Conservation (phyloP, 2,797 vertebrate species). For the Chromis chromis region DNA sequence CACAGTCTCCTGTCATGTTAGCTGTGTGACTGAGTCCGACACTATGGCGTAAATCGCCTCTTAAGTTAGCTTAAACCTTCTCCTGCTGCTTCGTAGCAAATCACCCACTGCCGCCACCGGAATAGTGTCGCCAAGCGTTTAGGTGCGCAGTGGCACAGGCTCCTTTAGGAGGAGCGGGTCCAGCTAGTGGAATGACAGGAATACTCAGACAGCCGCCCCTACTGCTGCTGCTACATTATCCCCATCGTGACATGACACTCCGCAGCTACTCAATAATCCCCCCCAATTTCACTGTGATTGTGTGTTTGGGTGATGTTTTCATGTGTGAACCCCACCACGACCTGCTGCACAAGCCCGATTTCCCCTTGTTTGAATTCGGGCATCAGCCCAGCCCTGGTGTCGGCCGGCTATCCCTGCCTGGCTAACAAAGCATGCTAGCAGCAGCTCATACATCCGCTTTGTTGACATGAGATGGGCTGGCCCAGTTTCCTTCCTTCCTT, state of each 20-base stretch:
- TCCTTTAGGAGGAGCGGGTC: conserved; percentile 28
- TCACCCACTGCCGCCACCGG: not conserved
- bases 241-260: conserved; percentile 56
- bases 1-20: conserved; percentile 65
- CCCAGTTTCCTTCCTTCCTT: conserved; percentile 68
- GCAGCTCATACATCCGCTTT: conserved; percentile 78
- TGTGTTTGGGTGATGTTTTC: not conserved
- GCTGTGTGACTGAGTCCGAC: conserved; percentile 26
- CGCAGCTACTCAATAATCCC: not conserved
- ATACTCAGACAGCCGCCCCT: conserved; percentile 48
- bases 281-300: not conserved
- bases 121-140: not conserved
- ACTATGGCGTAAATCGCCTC: conserved; percentile 45
- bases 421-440: conserved; percentile 82
- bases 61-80: conserved; percentile 37
- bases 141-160: conserved; percentile 1
- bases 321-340: not conserved
- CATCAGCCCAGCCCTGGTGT: conserved; percentile 57
- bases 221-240: conserved; percentile 46
- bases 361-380: conserved; percentile 3
- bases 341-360: not conserved
- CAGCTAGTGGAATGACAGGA: conserved; percentile 64
- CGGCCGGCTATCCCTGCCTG: conserved; percentile 53
- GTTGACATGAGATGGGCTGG: conserved; percentile 80
- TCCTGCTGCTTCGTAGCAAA: no score